Evolutionary conservation across 1,140 invertebrate species (phyloP).

Genomic region (Monochamus saltuarius): DNA sequence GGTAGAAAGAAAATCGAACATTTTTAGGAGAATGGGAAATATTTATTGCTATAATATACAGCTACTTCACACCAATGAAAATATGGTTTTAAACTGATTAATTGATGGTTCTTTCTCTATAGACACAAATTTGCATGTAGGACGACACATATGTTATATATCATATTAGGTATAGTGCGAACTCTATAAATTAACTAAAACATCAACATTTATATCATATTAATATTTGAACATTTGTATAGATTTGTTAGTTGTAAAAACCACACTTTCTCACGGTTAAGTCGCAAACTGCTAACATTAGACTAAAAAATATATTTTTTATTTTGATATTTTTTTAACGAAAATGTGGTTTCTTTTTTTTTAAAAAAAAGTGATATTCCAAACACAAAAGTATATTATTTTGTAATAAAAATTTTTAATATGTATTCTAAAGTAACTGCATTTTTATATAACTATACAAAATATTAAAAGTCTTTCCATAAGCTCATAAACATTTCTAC

Average conservation of each 20-base stretch:
- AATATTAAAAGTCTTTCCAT: too few species aligned
- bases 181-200: slow-evolving; percentile 15
- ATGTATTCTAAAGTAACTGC: too few species aligned
- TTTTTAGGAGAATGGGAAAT: slow-evolving; percentile 7
- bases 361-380: too few species aligned
- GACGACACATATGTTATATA: slow-evolving; percentile 11
- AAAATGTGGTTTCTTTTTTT: too few species aligned
- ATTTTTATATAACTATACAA: too few species aligned
- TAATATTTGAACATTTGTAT: slow-evolving; percentile 4
- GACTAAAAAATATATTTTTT: too few species aligned
- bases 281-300: too few species aligned
- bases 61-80: slow-evolving; percentile 38
- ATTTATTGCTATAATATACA: slow-evolving; percentile 34
- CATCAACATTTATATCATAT: neutral
- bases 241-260: neutral
- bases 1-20: slow-evolving; percentile 7
- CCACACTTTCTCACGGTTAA: neutral
- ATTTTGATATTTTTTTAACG: too few species aligned
- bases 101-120: slow-evolving; percentile 6
- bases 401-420: too few species aligned
- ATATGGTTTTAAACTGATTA: slow-evolving; percentile 15
- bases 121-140: slow-evolving; percentile 13
- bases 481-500: too few species aligned
- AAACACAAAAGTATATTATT: too few species aligned
- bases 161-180: slow-evolving; percentile 7